These are phyloP conservation scores for Drosophila pandora DNA, from an alignment of 1,140 invertebrate species.

Conservation along the genomic window DNA sequence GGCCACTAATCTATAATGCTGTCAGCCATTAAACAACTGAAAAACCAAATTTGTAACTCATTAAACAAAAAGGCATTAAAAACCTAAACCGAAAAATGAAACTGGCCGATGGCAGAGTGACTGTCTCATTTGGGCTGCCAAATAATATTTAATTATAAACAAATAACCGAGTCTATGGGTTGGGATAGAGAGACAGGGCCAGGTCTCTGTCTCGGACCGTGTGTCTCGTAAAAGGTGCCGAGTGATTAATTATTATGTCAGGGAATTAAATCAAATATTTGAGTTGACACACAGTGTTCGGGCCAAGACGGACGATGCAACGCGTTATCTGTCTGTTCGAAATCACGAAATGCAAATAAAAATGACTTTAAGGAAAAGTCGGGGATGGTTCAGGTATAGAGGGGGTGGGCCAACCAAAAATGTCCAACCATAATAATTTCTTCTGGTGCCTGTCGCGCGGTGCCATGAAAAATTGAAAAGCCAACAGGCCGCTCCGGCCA, in stretches of 20 bases:
- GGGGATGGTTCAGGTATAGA: neutral
- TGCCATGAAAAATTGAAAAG: slow-evolving; percentile 72
- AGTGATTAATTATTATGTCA: slow-evolving; percentile 82
- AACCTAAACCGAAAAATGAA: slow-evolving; percentile 40
- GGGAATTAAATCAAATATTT: slow-evolving; percentile 83
- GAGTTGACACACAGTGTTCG: slow-evolving; percentile 57
- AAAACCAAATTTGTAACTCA: slow-evolving; percentile 82
- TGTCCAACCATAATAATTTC: slow-evolving; percentile 71
- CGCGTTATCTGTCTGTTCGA: slow-evolving; percentile 62
- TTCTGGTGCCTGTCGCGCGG: slow-evolving; percentile 26
- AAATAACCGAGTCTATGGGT: slow-evolving; percentile 59
- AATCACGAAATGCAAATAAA: slow-evolving; percentile 82
- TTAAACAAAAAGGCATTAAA: slow-evolving; percentile 53
- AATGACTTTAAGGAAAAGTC: slow-evolving; percentile 64
- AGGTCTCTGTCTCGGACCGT: slow-evolving; percentile 39
- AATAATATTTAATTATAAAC: slow-evolving; percentile 83
- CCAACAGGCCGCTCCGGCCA: slow-evolving; percentile 43
- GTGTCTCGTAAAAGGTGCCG: slow-evolving; percentile 69
- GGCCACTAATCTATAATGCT: slow-evolving; percentile 79
- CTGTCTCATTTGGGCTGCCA: slow-evolving; percentile 80
- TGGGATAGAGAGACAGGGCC: slow-evolving; percentile 9
- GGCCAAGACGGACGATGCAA: slow-evolving; percentile 8
- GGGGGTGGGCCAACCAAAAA: slow-evolving; percentile 26
- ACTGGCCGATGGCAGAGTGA: slow-evolving; percentile 67
- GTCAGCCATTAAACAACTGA: slow-evolving; percentile 79